Evolutionary conservation across 2,113 vertebrate genomes (phyloP).

Genomic region (Eudyptes chrysolophus): DNA sequence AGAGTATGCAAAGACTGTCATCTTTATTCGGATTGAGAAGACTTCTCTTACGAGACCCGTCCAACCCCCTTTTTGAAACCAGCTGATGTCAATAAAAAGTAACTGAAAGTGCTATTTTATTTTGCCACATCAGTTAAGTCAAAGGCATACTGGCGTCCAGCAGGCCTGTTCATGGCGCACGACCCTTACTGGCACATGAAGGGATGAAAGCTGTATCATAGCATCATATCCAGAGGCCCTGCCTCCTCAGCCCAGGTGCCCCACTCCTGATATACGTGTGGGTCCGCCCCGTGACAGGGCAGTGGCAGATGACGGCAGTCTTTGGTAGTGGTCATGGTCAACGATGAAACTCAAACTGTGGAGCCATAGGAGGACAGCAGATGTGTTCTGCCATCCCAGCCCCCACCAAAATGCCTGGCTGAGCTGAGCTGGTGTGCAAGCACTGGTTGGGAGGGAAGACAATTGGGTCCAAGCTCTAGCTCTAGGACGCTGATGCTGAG

Average conservation of each 20-base stretch:
- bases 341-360: neutral
- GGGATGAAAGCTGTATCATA: neutral
- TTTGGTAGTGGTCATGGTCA: neutral
- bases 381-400: neutral
- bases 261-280: rapidly evolving
- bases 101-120: neutral
- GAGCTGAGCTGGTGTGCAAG: neutral
- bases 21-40: neutral
- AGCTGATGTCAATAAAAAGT: neutral
- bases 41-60: neutral
- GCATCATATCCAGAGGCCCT: neutral
- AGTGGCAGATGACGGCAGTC: neutral
- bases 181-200: neutral
- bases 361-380: neutral
- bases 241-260: neutral
- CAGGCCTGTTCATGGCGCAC: neutral
- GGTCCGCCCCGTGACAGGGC: neutral
- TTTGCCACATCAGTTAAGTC: neutral
- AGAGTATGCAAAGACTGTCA: neutral
- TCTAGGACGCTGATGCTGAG: neutral
- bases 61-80: neutral
- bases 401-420: neutral
- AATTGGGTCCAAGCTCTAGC: neutral
- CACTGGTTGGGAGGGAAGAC: neutral
- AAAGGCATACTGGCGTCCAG: neutral